Percentiles rank a stretch among this genome's conserved stretches.
Conservation (phyloP, 1,140 invertebrate species). For the Drosophila neocordata region DNA sequence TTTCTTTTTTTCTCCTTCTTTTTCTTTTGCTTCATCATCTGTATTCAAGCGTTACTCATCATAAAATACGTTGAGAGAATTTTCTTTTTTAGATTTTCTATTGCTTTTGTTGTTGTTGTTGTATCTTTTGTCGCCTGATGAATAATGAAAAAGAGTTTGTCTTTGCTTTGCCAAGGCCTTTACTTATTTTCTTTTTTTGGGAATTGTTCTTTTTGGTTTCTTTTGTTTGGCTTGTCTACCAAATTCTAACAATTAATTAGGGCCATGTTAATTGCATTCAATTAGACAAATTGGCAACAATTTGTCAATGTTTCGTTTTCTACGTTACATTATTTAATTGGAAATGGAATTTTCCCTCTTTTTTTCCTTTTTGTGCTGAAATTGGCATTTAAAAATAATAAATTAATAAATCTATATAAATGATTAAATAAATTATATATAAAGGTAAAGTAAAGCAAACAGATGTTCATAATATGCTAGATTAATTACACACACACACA, state of each 20-base stretch:
- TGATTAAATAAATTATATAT: slow-evolving; percentile 9
- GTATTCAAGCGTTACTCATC: slow-evolving; percentile 7
- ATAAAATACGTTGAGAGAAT: slow-evolving; percentile 5
- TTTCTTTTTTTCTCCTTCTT: not conserved
- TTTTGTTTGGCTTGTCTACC: slow-evolving; percentile 31
- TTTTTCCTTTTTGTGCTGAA: not conserved
- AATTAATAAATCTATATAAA: slow-evolving; percentile 52
- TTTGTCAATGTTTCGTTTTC: slow-evolving; percentile 43
- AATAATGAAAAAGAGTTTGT: slow-evolving; percentile 74
- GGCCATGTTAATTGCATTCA: slow-evolving; percentile 72
- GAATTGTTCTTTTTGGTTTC: slow-evolving; percentile 5
- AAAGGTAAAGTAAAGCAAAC: not conserved
- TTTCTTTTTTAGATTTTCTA: slow-evolving; percentile 23
- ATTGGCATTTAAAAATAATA: slow-evolving; percentile 46
- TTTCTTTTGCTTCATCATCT: not conserved
- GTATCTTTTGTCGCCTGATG: slow-evolving; percentile 50
- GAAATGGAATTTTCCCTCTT: slow-evolving; percentile 17
- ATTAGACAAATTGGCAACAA: slow-evolving; percentile 74
- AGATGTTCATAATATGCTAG: slow-evolving; percentile 13
- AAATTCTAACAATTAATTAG: slow-evolving; percentile 71
- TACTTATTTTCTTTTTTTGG: not conserved
- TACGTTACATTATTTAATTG: slow-evolving; percentile 46
- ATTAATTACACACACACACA: slow-evolving; percentile 34
- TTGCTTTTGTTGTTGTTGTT: slow-evolving; percentile 23
- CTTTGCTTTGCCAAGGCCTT: slow-evolving; percentile 28